Conservation (phyloP, 1,140 invertebrate genomes). For the Coptotermes formosanus region DNA sequence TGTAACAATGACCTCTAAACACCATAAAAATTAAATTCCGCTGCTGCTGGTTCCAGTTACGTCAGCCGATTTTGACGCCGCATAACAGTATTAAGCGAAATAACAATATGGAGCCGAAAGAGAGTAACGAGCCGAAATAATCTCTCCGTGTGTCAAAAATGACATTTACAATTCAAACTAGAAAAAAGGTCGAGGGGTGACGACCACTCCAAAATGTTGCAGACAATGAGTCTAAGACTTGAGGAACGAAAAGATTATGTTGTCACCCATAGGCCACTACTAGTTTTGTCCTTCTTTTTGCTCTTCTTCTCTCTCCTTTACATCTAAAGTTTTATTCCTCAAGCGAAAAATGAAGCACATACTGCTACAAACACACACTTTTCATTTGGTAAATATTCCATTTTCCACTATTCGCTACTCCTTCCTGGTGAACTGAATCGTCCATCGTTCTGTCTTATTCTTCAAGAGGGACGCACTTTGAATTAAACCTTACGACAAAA, state of each 20-base stretch:
- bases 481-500: constrained; percentile 8
- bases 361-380: neutral
- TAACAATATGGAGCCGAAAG: too few relatives aligned
- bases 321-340: neutral
- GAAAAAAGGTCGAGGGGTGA: too few relatives aligned
- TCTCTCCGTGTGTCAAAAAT: too few relatives aligned
- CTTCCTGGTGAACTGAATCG: neutral
- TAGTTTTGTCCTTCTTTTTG: neutral
- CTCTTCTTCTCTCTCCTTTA: neutral
- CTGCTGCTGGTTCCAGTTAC: too few relatives aligned
- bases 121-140: too few relatives aligned
- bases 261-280: neutral
- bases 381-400: constrained; percentile 24
- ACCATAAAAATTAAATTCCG: too few relatives aligned
- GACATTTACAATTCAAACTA: too few relatives aligned
- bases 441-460: neutral
- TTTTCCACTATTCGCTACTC: neutral
- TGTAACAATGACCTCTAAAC: too few relatives aligned
- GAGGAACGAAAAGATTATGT: neutral
- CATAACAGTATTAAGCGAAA: too few relatives aligned
- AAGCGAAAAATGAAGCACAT: neutral
- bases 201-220: too few relatives aligned
- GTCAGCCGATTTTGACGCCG: too few relatives aligned
- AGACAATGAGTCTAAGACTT: neutral
- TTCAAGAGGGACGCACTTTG: neutral